A percentile compares a stretch with the other conserved stretches of the same genome.
Conservation (phyloP, 2,888 invertebrate genomes). For the Eurois occulta region DNA sequence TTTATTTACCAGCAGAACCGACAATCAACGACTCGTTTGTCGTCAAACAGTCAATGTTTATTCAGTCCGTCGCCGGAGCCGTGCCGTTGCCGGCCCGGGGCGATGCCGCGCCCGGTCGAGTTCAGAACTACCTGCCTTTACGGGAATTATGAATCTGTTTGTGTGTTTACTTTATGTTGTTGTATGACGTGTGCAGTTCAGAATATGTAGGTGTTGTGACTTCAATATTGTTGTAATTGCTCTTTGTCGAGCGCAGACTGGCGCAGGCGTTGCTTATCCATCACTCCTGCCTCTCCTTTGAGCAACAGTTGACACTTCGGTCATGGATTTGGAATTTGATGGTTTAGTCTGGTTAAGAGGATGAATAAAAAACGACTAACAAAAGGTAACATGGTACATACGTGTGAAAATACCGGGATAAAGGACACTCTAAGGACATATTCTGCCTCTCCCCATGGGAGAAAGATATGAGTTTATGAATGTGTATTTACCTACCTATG, state of each 20-base stretch:
- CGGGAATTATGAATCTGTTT: slow-evolving; percentile 55
- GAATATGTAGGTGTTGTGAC: slow-evolving; percentile 3
- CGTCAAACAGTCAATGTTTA: slow-evolving; percentile 41
- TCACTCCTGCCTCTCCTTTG: not conserved
- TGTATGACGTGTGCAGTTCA: slow-evolving; percentile 4
- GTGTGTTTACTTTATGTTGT: slow-evolving; percentile 41
- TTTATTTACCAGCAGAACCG: slow-evolving; percentile 29
- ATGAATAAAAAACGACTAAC: not conserved
- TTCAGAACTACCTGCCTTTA: slow-evolving; percentile 39
- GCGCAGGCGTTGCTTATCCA: not conserved
- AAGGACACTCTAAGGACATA: not conserved
- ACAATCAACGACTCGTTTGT: slow-evolving; percentile 40
- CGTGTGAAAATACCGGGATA: not conserved
- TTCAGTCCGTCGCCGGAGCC: slow-evolving; percentile 21
- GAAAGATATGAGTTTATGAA: not conserved
- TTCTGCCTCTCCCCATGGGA: not conserved
- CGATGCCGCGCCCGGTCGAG: slow-evolving; percentile 1
- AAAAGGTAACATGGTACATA: not conserved
- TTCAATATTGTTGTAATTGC: not conserved
- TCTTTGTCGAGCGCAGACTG: not conserved
- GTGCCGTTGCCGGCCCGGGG: slow-evolving; percentile 27
- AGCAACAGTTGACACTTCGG: not conserved
- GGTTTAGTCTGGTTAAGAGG: not conserved
- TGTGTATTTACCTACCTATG: not conserved
- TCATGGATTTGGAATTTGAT: not conserved